Base-by-base conservation (phyloP, 2,797 vertebrate species). In the Schizothorax lantsangensis region DNA sequence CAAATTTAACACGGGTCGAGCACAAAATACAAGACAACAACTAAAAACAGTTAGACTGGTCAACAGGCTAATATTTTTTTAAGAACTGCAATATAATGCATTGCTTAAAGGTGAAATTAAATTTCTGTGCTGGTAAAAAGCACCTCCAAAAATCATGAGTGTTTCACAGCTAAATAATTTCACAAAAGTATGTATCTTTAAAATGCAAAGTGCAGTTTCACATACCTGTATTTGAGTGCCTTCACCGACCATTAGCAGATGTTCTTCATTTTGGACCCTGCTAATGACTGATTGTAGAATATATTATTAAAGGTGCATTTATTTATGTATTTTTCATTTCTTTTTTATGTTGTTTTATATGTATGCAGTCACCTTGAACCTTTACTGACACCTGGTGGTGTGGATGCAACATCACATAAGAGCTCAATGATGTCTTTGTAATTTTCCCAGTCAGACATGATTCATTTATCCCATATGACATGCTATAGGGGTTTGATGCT, bases 331-430 rank as follows among this genome's bases (percentile, higher is more conserved):
- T 30, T 49, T 19, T 17, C 9, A 17, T 78, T 38, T 9, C 43
- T n/a, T 33, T 57, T 52, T 52, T 15, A 59, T 59, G 23, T 62
- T n/a, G 23, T 59, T 59, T 62, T 62, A 11, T 38, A 23, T 3
- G 23, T 62, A 26, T 59, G 36, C 14, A 40, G 36, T 59, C 11
- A 2, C 54, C 77, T 79, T 79, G 8, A 62, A 59, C 14, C 7
- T 59, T 77, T 57, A 57, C 54, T 79, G 54, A 11, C 77, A 79
- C 36, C 54, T 79, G 4, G 54, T 79, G 77, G 38, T 62, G 36
- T 79, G 77, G 54, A 79, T 26, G 23, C 54, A 62, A 15, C 2
- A 43, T 43, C 36, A 79, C 54, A 43, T 4, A 79, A 79, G 14
- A 2, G 2, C 74, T 78, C 19, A 14, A 23, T 38, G 30, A 12